A percentile compares a stretch with the other conserved stretches of the same genome.
Conservation (phyloP, 2,797 vertebrate species). For the Tenualosa thibaudeaui region DNA sequence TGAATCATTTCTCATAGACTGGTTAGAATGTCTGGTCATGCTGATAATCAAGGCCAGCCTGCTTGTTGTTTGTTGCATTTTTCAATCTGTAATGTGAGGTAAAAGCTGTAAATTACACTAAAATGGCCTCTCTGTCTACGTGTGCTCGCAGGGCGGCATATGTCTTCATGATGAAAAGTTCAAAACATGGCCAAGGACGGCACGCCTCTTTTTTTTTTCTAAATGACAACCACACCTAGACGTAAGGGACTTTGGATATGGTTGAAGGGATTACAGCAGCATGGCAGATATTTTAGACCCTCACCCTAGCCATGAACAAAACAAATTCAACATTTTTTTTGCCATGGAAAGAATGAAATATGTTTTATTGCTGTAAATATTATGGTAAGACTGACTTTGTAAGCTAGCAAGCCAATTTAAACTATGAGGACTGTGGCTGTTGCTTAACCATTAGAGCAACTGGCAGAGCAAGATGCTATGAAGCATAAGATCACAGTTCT, state of each 20-base stretch:
- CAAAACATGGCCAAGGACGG: neutral
- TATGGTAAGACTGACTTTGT: too few relatives aligned
- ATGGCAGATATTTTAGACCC: neutral
- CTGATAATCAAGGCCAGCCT: neutral
- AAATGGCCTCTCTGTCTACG: neutral
- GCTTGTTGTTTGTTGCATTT: neutral
- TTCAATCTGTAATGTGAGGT: neutral
- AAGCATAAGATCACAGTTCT: too few relatives aligned
- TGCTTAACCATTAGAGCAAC: too few relatives aligned
- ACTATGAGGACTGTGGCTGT: too few relatives aligned
- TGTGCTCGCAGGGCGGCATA: neutral
- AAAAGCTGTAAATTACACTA: neutral
- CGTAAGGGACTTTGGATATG: neutral
- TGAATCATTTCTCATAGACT: neutral
- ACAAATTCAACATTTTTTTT: neutral
- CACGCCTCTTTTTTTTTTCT: conserved; percentile 6
- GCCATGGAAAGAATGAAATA: too few relatives aligned
- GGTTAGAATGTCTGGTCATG: neutral
- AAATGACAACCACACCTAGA: neutral
- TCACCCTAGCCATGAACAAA: neutral
- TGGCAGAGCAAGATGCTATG: too few relatives aligned
- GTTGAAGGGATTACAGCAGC: neutral
- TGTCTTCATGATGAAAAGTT: neutral
- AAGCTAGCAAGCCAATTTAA: too few relatives aligned
- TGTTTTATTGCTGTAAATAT: too few relatives aligned